phyloP scores from a whole-genome alignment of 2,113 vertebrate species.

The Melanocharis versteri region DNA sequence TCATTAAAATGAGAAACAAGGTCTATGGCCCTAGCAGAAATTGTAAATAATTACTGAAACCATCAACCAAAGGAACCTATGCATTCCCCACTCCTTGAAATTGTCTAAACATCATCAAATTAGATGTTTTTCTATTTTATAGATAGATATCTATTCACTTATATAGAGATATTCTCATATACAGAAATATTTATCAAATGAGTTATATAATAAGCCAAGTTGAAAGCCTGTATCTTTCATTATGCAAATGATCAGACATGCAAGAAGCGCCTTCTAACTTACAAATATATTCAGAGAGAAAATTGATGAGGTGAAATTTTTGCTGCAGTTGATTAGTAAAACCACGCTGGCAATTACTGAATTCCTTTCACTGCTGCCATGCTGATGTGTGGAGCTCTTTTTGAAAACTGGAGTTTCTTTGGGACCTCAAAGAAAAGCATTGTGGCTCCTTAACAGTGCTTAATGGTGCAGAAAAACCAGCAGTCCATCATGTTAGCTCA shows the following conservation, averaged over 20 bases:
- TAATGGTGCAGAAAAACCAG: neutral
- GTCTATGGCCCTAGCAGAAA: neutral
- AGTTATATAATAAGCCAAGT: neutral
- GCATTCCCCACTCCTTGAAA: neutral
- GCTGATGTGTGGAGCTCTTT: neutral
- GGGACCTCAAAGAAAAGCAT: neutral
- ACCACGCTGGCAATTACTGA: neutral
- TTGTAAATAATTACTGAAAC: neutral
- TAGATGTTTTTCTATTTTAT: neutral
- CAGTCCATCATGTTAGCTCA: neutral
- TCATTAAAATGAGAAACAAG: neutral
- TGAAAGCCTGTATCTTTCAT: neutral
- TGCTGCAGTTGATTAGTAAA: neutral
- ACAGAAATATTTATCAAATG: neutral
- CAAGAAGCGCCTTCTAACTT: neutral
- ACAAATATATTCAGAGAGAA: neutral
- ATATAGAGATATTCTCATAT: neutral
- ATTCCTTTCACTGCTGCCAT: neutral
- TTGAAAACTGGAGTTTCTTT: neutral
- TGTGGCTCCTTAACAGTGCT: neutral
- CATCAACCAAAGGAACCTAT: neutral
- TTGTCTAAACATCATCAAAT: neutral
- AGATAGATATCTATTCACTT: neutral
- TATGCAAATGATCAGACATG: neutral
- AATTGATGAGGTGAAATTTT: neutral